Conservation (phyloP, 1,140 invertebrate species). For the Asobara japonica region DNA sequence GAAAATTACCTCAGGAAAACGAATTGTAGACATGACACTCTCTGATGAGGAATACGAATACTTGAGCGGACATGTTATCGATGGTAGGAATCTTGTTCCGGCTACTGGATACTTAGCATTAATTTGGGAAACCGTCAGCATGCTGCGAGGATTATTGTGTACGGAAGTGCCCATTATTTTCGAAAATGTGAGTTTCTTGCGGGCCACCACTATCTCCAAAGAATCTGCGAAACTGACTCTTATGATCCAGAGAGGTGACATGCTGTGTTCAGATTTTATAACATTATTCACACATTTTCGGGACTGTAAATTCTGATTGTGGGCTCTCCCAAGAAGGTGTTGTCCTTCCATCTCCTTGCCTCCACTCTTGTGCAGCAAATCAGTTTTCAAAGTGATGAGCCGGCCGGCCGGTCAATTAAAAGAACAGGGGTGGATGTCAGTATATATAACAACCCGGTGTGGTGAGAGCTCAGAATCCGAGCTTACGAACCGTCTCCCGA, state of each 20-base stretch:
- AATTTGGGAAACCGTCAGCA: constrained; percentile 90
- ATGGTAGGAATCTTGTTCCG: constrained; percentile 87
- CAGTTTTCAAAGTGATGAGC: no score
- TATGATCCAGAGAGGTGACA: constrained; percentile 81
- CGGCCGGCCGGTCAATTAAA: no score
- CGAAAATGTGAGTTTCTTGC: constrained; percentile 84
- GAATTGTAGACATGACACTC: constrained; percentile 71
- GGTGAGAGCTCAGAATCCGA: no score
- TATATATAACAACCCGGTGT: no score
- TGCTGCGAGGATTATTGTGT: constrained; percentile 76
- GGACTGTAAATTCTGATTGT: no score
- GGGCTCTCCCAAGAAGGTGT: no score
- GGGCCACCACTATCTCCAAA: constrained; percentile 83
- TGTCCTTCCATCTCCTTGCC: no score
- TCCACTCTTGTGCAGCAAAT: no score
- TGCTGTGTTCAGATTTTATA: no score
- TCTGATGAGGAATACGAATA: constrained; percentile 78
- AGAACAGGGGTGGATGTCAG: no score
- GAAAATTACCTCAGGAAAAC: constrained; percentile 73
- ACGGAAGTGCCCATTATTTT: constrained; percentile 85
- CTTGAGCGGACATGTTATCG: constrained; percentile 86
- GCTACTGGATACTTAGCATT: constrained; percentile 88
- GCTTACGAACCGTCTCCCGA: background rate
- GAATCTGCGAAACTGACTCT: constrained; percentile 80
- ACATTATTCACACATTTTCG: no score